Percentiles rank a stretch among this genome's conserved stretches.
phyloP scores from a whole-genome alignment of 1,140 invertebrate genomes.

The Drosophila nigromelanica region DNA sequence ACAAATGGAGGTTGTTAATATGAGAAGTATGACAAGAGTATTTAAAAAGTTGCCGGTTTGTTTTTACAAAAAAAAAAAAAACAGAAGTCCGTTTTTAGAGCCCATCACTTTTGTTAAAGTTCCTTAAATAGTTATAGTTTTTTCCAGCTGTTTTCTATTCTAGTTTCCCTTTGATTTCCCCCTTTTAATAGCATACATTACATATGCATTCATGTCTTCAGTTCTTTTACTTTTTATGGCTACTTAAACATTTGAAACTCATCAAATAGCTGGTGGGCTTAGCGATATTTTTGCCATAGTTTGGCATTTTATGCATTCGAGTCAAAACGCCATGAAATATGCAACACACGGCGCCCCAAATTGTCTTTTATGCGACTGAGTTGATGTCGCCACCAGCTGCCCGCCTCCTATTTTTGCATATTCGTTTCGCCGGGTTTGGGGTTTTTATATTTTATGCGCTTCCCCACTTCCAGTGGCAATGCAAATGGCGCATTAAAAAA shows the following conservation, averaged over 20 bases:
- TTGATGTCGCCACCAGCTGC: slow-evolving; percentile 7
- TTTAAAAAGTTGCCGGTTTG: too few relatives aligned
- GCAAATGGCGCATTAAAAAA: slow-evolving; percentile 79
- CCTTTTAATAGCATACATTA: slow-evolving; percentile 17
- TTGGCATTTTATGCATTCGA: slow-evolving; percentile 59
- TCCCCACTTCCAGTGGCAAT: slow-evolving; percentile 43
- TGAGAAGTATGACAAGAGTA: too few relatives aligned
- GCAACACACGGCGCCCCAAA: slow-evolving; percentile 76
- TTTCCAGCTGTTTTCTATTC: neutral
- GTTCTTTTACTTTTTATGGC: slow-evolving; percentile 53
- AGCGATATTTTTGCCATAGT: slow-evolving; percentile 22
- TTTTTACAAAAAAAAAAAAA: too few relatives aligned
- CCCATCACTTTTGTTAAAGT: too few relatives aligned
- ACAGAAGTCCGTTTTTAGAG: too few relatives aligned
- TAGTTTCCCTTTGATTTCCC: neutral
- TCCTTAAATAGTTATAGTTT: neutral
- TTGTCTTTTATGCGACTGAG: slow-evolving; percentile 61
- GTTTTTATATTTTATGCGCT: slow-evolving; percentile 50
- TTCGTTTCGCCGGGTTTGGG: slow-evolving; percentile 10
- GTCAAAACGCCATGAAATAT: slow-evolving; percentile 78
- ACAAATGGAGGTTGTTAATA: too few relatives aligned
- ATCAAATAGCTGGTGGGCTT: slow-evolving; percentile 10
- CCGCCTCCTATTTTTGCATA: slow-evolving; percentile 37
- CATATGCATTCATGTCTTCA: slow-evolving; percentile 19
- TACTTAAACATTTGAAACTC: slow-evolving; percentile 67